Conservation (phyloP, 1,140 invertebrate species). For the Temnothorax nylanderi region DNA sequence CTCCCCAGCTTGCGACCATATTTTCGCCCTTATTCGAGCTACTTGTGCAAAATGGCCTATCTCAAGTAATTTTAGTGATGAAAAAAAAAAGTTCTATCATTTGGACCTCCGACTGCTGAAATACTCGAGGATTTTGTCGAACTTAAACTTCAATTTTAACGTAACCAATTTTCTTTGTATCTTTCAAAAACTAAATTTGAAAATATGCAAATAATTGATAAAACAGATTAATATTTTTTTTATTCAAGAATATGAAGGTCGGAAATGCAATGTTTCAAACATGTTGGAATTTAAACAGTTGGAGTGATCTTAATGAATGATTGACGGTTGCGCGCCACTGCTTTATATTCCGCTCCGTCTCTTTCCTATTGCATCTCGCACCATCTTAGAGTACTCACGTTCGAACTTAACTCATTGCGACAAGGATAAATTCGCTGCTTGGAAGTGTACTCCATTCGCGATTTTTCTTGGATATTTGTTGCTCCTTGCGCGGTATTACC, state of each 20-base stretch:
- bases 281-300: neutral
- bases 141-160: neutral
- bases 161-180: neutral
- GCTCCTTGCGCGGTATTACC: neutral
- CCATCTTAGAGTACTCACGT: constrained; percentile 35
- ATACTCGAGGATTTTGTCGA: neutral
- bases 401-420: constrained; percentile 50
- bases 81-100: neutral
- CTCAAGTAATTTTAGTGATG: constrained; percentile 7
- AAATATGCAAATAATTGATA: neutral
- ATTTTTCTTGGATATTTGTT: constrained; percentile 57
- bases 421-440: constrained; percentile 39
- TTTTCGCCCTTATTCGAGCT: neutral
- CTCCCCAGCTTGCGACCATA: neutral
- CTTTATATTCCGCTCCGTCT: constrained; percentile 49
- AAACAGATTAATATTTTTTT: neutral
- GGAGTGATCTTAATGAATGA: neutral
- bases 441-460: neutral
- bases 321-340: constrained; percentile 31
- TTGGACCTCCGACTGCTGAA: neutral
- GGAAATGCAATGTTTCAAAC: neutral
- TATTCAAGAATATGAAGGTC: neutral
- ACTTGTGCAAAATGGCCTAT: neutral
- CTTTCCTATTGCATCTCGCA: neutral
- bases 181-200: neutral